These are phyloP conservation scores for Dendrolimus houi DNA, from an alignment of 2,888 invertebrate genomes.

Conservation along the genomic window DNA sequence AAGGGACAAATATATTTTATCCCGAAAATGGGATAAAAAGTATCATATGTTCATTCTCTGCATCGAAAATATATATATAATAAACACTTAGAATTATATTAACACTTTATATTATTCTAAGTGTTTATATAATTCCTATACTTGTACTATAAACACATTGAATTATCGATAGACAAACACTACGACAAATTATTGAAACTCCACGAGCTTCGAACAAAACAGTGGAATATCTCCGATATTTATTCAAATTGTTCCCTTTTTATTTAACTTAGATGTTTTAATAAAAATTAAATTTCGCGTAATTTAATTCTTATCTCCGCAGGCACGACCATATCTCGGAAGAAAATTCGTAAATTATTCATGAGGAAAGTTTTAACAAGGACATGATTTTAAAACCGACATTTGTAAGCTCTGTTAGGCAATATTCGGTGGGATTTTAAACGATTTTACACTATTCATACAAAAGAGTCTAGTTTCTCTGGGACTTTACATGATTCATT, in stretches of 20 bases:
- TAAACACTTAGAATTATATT: too few relatives aligned
- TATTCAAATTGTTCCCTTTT: constrained; percentile 62
- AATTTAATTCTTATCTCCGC: constrained; percentile 71
- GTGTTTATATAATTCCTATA: too few relatives aligned
- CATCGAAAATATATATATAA: too few relatives aligned
- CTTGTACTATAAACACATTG: too few relatives aligned
- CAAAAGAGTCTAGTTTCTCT: too few relatives aligned
- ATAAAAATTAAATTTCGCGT: constrained; percentile 66
- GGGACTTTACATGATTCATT: too few relatives aligned
- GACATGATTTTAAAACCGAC: constrained; percentile 72
- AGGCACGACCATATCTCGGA: constrained; percentile 68
- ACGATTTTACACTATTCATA: background rate
- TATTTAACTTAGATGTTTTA: constrained; percentile 60
- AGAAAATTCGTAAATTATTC: constrained; percentile 74
- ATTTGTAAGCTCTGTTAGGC: constrained; percentile 61
- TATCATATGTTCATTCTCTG: too few relatives aligned
- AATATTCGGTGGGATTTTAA: constrained; percentile 38
- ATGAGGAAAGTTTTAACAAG: constrained; percentile 72
- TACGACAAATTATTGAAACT: background rate
- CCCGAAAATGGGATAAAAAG: too few relatives aligned
- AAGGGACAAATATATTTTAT: too few relatives aligned
- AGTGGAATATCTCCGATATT: constrained; percentile 34
- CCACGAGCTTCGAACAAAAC: constrained; percentile 14
- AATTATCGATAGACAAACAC: too few relatives aligned
- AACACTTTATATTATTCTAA: too few relatives aligned